Base-by-base conservation (phyloP, 2,797 vertebrate species). In the Vireo griseus region DNA sequence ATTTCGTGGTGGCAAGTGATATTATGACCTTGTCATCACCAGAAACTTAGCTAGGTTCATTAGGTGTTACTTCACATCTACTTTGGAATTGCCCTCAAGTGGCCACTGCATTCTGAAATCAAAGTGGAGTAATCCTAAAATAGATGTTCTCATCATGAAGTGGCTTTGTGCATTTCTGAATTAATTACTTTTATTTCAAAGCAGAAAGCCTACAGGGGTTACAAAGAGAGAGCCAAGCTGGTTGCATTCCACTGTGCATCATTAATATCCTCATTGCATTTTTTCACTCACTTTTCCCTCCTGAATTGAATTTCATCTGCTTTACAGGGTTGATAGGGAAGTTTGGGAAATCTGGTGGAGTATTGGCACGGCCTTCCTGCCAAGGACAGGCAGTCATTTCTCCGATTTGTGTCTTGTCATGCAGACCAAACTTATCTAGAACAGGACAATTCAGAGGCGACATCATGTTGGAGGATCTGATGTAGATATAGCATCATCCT, bases 151-250 rank as follows among this genome's bases (percentile, higher is more conserved):
- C 71, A 20, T 74, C 33, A 42, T 50, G 4, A 90, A 83, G 13
- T 57, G 5, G 4, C 31, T 75, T 74, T 65, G 35, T 57, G 40
- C 9, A 40, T 65, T 93, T 79, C 55, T 72, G 55, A 78, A 77
- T 90, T 82, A 77, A 71, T 77, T 63, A 88, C 33, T 84, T 80
- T 57, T 78, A 80, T 86, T 88, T 88, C 77, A 93, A 88, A 94
- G 51, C 47, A 89, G 71, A 76, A 92, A 84, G 22, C 25, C 74
- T 84, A 45, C 39, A 65, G 54, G 66, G 10, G 4, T 84, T 92
- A 75, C 33, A 42, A 9, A 52, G 42, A 71, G 10, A 58, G 3
- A 68, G 31, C 17, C 24, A 65, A 75, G 28, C 14, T 86, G 35
- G 25, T 81, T 81, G 22, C 20, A 48, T 93, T 93, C 40, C 15